Conservation (phyloP, 2,797 vertebrate genomes). For the Ceyx erithaca region DNA sequence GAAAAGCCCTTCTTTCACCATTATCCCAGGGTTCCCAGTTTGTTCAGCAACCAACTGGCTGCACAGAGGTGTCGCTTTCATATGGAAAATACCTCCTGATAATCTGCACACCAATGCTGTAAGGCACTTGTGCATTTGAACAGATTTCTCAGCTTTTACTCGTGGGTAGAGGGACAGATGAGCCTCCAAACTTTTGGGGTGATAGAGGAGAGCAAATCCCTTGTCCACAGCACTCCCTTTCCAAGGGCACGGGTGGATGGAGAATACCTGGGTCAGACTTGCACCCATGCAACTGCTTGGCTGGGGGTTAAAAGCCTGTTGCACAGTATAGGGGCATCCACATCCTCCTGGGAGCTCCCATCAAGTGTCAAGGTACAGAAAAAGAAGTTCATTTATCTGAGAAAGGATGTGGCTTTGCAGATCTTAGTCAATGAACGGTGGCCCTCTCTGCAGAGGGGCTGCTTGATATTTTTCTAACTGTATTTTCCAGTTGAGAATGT, state of each 20-base stretch:
- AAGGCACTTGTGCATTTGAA: background rate
- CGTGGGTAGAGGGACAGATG: background rate
- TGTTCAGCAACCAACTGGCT: background rate
- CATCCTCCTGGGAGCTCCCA: background rate
- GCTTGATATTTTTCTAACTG: background rate
- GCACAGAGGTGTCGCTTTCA: background rate
- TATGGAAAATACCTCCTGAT: background rate
- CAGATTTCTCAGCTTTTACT: background rate
- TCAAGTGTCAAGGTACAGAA: background rate
- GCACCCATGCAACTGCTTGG: rapidly evolving
- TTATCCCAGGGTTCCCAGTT: background rate
- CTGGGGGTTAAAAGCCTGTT: background rate
- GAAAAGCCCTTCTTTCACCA: background rate
- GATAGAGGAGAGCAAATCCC: background rate
- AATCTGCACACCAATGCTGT: rapidly evolving
- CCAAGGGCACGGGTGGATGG: background rate
- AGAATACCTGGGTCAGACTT: background rate
- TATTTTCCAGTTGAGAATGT: background rate
- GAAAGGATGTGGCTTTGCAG: background rate
- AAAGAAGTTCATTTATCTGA: background rate
- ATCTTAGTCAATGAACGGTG: background rate
- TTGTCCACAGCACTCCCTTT: rapidly evolving
- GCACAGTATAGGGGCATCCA: background rate
- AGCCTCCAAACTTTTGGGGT: background rate
- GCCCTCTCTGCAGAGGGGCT: background rate